Evolutionary conservation across 2,888 invertebrate species (phyloP).

Genomic region (Monochamus alternatus): DNA sequence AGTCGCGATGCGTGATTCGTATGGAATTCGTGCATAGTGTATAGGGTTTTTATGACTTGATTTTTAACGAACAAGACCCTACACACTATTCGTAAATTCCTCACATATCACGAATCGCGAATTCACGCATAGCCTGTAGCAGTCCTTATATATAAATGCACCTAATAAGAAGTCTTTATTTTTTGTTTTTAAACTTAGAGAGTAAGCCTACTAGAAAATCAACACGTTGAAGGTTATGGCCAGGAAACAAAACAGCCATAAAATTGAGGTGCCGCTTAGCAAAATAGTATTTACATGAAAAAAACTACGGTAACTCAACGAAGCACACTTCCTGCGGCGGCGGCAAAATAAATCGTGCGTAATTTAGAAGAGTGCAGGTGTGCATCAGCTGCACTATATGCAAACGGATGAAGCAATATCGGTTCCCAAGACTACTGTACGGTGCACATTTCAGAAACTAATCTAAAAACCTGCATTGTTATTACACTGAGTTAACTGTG

Average conservation of each 20-base stretch:
- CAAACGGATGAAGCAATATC: slow-evolving; percentile 25
- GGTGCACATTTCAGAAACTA: neutral
- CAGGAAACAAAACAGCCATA: neutral
- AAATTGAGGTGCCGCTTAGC: neutral
- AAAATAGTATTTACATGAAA: neutral
- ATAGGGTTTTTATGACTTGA: too few species aligned
- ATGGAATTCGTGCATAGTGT: too few species aligned
- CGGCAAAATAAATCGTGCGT: neutral
- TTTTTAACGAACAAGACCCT: too few species aligned
- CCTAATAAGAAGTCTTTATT: neutral
- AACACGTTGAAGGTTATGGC: neutral
- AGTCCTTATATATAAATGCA: too few species aligned
- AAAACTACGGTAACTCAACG: slow-evolving; percentile 2
- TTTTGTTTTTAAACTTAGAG: neutral
- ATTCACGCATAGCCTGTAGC: too few species aligned
- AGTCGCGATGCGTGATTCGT: too few species aligned
- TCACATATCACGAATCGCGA: too few species aligned
- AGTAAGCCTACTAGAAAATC: neutral
- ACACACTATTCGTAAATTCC: too few species aligned
- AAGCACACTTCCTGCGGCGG: neutral
- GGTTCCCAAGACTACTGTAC: neutral
- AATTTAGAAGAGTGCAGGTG: slow-evolving; percentile 16
- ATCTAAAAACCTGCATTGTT: neutral
- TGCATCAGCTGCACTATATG: slow-evolving; percentile 9
- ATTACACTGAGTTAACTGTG: neutral